Evolutionary conservation across 1,140 invertebrate genomes (phyloP).

Genomic region (Agrilus planipennis): DNA sequence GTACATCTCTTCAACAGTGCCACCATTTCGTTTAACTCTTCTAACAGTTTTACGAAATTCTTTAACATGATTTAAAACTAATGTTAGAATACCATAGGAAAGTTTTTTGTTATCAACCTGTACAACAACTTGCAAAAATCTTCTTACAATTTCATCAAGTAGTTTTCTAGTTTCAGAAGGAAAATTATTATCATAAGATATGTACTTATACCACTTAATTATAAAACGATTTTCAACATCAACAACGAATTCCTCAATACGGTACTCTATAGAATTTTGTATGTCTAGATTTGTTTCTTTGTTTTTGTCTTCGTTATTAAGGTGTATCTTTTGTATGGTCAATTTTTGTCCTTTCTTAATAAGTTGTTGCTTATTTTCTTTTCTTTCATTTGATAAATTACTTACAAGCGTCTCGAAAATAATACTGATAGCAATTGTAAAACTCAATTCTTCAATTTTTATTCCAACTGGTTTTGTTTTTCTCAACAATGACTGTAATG

Average conservation of each 20-base stretch:
- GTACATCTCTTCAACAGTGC: slow-evolving; percentile 30
- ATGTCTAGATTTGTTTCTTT: not conserved
- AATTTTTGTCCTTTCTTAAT: slow-evolving; percentile 5
- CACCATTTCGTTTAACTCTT: slow-evolving; percentile 34
- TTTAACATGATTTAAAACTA: slow-evolving; percentile 41
- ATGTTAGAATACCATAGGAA: slow-evolving; percentile 33
- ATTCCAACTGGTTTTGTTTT: slow-evolving; percentile 7
- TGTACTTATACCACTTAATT: slow-evolving; percentile 27
- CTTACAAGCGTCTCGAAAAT: slow-evolving; percentile 5
- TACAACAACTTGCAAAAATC: slow-evolving; percentile 20
- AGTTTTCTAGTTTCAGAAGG: slow-evolving; percentile 20
- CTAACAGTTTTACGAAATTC: slow-evolving; percentile 42
- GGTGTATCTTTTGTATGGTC: not conserved
- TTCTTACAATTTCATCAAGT: slow-evolving; percentile 22
- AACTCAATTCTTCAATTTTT: too few species aligned
- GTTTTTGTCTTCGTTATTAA: not conserved
- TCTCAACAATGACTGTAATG: slow-evolving; percentile 11
- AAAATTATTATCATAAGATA: slow-evolving; percentile 26
- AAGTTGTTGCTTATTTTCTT: slow-evolving; percentile 3
- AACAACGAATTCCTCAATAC: slow-evolving; percentile 17
- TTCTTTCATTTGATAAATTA: not conserved
- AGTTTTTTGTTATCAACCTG: slow-evolving; percentile 21
- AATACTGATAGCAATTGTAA: too few species aligned
- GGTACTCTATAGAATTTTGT: slow-evolving; percentile 12
- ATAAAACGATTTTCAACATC: slow-evolving; percentile 28